These are phyloP conservation scores for Scaptomyza hsui DNA, from an alignment of 1,140 invertebrate species.

Conservation along the genomic window DNA sequence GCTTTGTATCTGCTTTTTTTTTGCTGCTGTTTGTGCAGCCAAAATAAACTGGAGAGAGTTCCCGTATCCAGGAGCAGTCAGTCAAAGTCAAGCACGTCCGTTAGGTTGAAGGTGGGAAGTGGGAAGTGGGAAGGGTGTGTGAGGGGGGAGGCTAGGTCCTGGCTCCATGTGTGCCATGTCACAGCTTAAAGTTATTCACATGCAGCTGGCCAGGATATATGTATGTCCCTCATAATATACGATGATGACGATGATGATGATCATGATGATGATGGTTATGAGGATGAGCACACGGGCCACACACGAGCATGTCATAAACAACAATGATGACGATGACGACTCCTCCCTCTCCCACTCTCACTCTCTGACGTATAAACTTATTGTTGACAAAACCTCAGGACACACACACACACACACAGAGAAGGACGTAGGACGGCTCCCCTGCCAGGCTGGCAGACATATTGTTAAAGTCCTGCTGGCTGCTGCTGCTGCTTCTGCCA, in stretches of 20 bases:
- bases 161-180: constrained; percentile 58
- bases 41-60: constrained; percentile 42
- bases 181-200: constrained; percentile 79
- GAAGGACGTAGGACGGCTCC: constrained; percentile 7
- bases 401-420: constrained; percentile 37
- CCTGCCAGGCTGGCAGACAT: constrained; percentile 53
- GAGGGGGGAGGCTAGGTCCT: background rate
- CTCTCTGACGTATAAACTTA: constrained; percentile 73
- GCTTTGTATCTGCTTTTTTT: constrained; percentile 12
- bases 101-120: background rate
- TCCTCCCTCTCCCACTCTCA: constrained; percentile 42
- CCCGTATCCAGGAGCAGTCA: constrained; percentile 33
- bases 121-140: too few species aligned
- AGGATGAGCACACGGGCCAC: background rate
- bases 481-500: constrained; percentile 54
- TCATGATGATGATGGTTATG: constrained; percentile 42
- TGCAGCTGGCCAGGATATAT: constrained; percentile 12
- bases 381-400: constrained; percentile 80
- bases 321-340: constrained; percentile 52
- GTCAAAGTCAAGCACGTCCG: constrained; percentile 77
- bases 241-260: constrained; percentile 9
- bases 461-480: constrained; percentile 69
- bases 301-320: constrained; percentile 67
- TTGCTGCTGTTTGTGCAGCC: constrained; percentile 60
- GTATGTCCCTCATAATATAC: constrained; percentile 33